Evolutionary conservation across 2,888 invertebrate genomes (phyloP), one percentile per base, ranked within the genome.

Genomic region (Drosophila fulvimacula): DNA sequence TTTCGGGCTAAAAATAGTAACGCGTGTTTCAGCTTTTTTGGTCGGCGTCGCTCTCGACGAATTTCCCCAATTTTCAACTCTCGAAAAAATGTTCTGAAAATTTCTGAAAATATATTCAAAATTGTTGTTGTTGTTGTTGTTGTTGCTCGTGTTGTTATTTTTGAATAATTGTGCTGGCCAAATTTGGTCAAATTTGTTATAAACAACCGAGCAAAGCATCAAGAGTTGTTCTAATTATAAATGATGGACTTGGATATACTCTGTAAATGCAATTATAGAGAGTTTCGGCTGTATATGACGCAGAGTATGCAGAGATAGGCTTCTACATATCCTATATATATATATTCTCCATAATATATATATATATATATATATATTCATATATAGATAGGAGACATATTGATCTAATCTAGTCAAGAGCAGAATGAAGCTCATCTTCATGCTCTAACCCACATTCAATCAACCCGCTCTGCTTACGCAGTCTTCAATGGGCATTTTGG

Each of bases 1-100:
- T 86, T 89, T 80, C 78, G 62, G 72, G 13, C 89, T 84, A 90
- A 79, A 90, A 89, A 90, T 90, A 90, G 91, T 76, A 74, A 75
- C 81, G 85, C 85, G 85, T 87, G 79, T 80, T 82, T 69, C 36
- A 17, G 36, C 52, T 55, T 56, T 56, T 56, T 53, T 39, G 38
- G 38, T 30, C 27, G 56, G 64, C 57, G 51, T 56, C 61, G 42
- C 71, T 63, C 71, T 58, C 70, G 10, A 53, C 30, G 41, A 38
- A 34, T 48, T 32, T 53, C 41, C n/a, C 52, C 36, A 36, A 38
- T 36, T 52, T 36, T 32, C 58, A 42, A 51, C n/a, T 65, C 56
- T 66, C 68, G 51, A 61, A 70, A 71, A 36, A 81, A 68, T 46
- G 4, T 49, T 32, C 49, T 21, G 49, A 51, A 51, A 51, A 51